Conservation (phyloP, 2,113 vertebrate species). For the Channa argus region DNA sequence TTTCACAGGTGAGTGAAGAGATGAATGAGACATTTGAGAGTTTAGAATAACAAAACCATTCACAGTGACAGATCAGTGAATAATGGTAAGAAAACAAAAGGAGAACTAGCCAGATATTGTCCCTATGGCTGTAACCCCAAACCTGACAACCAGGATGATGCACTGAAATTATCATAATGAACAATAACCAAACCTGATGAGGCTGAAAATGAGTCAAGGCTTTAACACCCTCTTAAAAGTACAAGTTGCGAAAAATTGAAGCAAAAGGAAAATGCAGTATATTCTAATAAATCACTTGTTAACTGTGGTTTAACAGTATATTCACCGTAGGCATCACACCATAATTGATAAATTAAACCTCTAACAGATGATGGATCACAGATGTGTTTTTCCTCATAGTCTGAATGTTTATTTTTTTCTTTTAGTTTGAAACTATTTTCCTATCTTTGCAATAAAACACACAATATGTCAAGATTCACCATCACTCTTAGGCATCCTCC, state of each 20-base stretch:
- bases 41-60: conserved; percentile 33
- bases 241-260: not conserved
- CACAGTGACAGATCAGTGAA: conserved; percentile 7
- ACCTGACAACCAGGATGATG: conserved; percentile 17
- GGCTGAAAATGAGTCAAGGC: conserved; percentile 30
- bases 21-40: conserved; percentile 21
- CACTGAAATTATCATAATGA: conserved; percentile 32
- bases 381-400: too few species aligned
- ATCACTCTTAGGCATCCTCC: not conserved
- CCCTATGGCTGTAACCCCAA: conserved; percentile 13
- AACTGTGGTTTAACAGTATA: not conserved
- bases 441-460: conserved; percentile 3
- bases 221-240: not conserved
- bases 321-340: not conserved
- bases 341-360: not conserved
- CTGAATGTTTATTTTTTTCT: too few species aligned
- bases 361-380: not conserved
- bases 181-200: conserved; percentile 20
- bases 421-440: not conserved
- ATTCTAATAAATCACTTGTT: not conserved
- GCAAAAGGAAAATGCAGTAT: not conserved
- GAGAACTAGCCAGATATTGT: not conserved
- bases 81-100: conserved; percentile 18
- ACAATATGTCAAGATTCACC: not conserved
- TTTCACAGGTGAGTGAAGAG: conserved; percentile 34